These are phyloP conservation scores for Agonum fuliginosum DNA, from an alignment of 2,888 invertebrate genomes.

Conservation along the genomic window DNA sequence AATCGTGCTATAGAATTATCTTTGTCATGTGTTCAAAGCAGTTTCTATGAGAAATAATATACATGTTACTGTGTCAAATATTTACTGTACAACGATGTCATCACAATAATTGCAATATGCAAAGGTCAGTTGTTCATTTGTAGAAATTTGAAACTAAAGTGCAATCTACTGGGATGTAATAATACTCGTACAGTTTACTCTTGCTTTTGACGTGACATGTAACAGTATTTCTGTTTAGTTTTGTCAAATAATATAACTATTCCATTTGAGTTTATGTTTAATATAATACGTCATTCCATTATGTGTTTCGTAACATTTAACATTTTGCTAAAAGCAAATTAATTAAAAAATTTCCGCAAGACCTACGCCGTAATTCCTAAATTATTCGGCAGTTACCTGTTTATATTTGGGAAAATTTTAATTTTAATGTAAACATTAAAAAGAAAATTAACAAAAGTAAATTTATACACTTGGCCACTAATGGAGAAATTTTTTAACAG, in stretches of 20 bases:
- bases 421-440: conserved; percentile 16
- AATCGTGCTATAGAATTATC: no score
- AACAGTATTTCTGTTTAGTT: no score
- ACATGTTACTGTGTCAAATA: no score
- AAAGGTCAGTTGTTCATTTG: background rate
- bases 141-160: conserved; percentile 28
- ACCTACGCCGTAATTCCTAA: background rate
- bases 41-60: no score
- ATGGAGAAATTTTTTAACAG: conserved; percentile 61
- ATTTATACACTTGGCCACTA: conserved; percentile 2
- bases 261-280: background rate
- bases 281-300: background rate
- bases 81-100: no score
- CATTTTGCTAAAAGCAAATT: background rate
- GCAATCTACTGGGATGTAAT: no score
- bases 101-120: no score
- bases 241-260: background rate
- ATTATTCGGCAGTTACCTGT: conserved; percentile 1
- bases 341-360: background rate
- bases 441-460: conserved; percentile 24
- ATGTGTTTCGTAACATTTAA: background rate
- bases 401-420: conserved; percentile 7
- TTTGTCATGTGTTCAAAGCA: no score
- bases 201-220: no score
- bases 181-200: no score